A percentile compares a stretch with the other conserved stretches of the same genome.
Evolutionary conservation across 2,113 vertebrate genomes (phyloP).

Genomic region (Entelurus aequoreus): DNA sequence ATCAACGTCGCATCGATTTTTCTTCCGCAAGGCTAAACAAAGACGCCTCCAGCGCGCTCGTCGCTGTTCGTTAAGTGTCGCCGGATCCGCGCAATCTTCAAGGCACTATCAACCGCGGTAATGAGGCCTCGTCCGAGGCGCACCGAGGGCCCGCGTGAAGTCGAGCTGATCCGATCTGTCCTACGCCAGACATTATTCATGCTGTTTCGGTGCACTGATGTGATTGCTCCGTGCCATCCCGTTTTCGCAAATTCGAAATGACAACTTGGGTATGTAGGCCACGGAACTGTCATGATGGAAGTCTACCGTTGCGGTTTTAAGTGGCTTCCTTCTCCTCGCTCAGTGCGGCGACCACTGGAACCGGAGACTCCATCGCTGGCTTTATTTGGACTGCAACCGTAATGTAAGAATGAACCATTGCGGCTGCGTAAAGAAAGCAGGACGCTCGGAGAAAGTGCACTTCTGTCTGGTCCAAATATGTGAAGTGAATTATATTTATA

Average conservation of each 20-base stretch:
- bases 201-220: conserved; percentile 36
- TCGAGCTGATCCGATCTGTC: conserved; percentile 36
- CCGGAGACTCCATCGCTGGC: conserved; percentile 33
- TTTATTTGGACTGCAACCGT: conserved; percentile 45
- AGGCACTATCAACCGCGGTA: conserved; percentile 14
- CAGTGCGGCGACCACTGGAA: conserved; percentile 45
- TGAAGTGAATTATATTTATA: too few species aligned
- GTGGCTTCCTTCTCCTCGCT: conserved; percentile 63
- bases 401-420: conserved; percentile 32
- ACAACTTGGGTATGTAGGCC: conserved; percentile 29
- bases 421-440: conserved; percentile 26
- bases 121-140: conserved; percentile 29
- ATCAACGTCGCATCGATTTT: conserved; percentile 34
- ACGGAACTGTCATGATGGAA: conserved; percentile 15
- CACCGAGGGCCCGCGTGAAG: conserved; percentile 8
- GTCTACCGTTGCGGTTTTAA: conserved; percentile 35
- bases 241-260: conserved; percentile 30
- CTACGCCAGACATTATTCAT: conserved; percentile 30
- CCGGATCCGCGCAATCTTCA: conserved; percentile 23
- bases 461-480: conserved; percentile 57
- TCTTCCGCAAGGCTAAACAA: conserved; percentile 37
- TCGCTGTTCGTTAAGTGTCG: conserved; percentile 33
- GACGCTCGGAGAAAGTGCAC: conserved; percentile 51
- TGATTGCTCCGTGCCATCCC: conserved; percentile 30
- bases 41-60: conserved; percentile 42